A percentile compares a stretch with the other conserved stretches of the same genome.
These are phyloP conservation scores for Sardina pilchardus DNA, from an alignment of 2,113 vertebrate species.

Conservation along the genomic window DNA sequence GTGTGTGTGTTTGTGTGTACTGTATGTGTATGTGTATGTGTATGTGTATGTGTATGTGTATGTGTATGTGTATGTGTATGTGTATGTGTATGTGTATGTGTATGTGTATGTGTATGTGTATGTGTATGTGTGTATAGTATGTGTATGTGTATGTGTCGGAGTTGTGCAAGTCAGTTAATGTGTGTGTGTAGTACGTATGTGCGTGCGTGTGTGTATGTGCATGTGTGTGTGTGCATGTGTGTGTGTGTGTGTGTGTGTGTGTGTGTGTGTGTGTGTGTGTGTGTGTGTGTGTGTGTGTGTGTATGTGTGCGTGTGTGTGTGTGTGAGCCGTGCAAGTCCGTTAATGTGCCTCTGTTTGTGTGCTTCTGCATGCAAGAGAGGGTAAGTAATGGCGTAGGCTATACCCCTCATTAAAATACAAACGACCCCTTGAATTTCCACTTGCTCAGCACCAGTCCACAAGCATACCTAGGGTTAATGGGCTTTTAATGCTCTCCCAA, in stretches of 20 bases:
- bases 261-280: not conserved
- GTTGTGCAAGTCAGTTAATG: no score
- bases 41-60: not conserved
- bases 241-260: not conserved
- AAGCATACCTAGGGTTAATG: not conserved
- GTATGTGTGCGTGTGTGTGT: not conserved
- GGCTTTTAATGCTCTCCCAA: not conserved
- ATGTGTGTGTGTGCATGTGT: not conserved
- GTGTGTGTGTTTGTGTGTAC: not conserved
- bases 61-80: not conserved
- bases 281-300: not conserved
- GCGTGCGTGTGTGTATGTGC: not conserved
- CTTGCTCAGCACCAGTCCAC: not conserved
- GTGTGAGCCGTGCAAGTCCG: not conserved
- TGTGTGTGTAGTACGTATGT: not conserved
- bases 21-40: not conserved
- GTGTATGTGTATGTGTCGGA: not conserved
- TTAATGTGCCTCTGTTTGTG: not conserved
- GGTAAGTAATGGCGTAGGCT: not conserved
- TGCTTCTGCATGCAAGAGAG: not conserved
- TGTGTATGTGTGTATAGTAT: not conserved
- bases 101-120: not conserved
- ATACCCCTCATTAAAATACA: not conserved
- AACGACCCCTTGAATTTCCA: not conserved
- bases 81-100: not conserved